These are phyloP conservation scores for Passer domesticus DNA, from an alignment of 2,113 vertebrate genomes.

Conservation along the genomic window DNA sequence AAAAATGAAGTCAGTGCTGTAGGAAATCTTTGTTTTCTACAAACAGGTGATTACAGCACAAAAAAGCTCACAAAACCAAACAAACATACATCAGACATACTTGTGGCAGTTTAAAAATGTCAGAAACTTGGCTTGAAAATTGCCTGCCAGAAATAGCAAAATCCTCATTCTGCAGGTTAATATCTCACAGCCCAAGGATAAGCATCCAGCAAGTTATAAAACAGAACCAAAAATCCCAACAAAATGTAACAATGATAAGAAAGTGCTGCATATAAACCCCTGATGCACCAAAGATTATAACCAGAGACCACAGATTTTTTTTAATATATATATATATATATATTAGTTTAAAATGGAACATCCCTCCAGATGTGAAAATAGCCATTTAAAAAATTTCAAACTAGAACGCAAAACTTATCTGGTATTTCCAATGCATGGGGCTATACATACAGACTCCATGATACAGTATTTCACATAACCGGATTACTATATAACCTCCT, in stretches of 20 bases:
- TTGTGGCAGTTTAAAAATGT: constrained; percentile 67
- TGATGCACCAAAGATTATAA: constrained; percentile 82
- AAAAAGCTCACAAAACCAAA: constrained; percentile 66
- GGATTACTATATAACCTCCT: constrained; percentile 85
- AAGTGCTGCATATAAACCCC: constrained; percentile 86
- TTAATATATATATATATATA: constrained; percentile 29
- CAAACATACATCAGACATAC: constrained; percentile 60
- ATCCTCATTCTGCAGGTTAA: constrained; percentile 61
- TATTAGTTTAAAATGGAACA: constrained; percentile 76
- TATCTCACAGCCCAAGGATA: constrained; percentile 61
- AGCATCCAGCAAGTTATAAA: constrained; percentile 71
- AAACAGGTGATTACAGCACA: constrained; percentile 76
- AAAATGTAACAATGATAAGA: constrained; percentile 76
- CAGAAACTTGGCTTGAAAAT: constrained; percentile 72
- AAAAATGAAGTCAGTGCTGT: constrained; percentile 78
- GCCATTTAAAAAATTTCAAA: constrained; percentile 61
- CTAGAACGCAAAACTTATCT: constrained; percentile 70
- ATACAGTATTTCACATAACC: constrained; percentile 82
- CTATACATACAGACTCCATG: constrained; percentile 76
- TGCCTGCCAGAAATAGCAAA: constrained; percentile 62
- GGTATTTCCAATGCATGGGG: constrained; percentile 69
- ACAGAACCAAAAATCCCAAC: not conserved
- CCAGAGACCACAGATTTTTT: constrained; percentile 67
- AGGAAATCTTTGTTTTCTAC: constrained; percentile 78
- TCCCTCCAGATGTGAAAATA: constrained; percentile 70